These are phyloP conservation scores for Coreius guichenoti DNA, from an alignment of 2,797 vertebrate species.

Conservation along the genomic window DNA sequence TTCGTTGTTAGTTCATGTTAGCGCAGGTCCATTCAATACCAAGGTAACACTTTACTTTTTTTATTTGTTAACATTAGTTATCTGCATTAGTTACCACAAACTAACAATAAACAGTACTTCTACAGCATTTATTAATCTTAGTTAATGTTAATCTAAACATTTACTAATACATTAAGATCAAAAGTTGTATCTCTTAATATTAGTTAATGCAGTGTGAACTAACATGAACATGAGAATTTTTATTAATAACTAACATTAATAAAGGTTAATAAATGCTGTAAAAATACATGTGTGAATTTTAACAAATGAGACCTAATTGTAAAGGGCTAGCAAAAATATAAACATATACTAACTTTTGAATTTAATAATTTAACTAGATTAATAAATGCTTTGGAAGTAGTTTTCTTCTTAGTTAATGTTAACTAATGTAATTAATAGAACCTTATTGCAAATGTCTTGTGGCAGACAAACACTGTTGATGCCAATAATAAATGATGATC, in stretches of 20 bases:
- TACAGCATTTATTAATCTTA: too few relatives aligned
- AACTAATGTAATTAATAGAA: neutral
- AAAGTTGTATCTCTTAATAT: neutral
- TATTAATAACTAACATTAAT: neutral
- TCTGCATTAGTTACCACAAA: too few relatives aligned
- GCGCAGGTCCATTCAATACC: too few relatives aligned
- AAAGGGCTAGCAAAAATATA: neutral
- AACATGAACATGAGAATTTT: neutral
- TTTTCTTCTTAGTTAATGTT: neutral
- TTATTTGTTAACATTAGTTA: too few relatives aligned
- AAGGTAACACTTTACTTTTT: too few relatives aligned
- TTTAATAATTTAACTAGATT: neutral
- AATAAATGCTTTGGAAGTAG: neutral
- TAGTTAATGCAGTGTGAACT: neutral
- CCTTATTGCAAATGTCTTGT: neutral
- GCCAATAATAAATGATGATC: neutral
- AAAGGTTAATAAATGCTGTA: neutral
- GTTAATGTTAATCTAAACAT: neutral
- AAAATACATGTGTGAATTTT: neutral
- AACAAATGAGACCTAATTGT: neutral
- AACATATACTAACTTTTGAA: neutral
- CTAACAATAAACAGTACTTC: too few relatives aligned
- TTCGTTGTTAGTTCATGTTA: too few relatives aligned
- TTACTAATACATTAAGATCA: neutral
- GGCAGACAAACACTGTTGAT: neutral